A percentile compares a stretch with the other conserved stretches of the same genome.
Evolutionary conservation across 2,113 vertebrate species (phyloP).

Genomic region (Saguinus midas): DNA sequence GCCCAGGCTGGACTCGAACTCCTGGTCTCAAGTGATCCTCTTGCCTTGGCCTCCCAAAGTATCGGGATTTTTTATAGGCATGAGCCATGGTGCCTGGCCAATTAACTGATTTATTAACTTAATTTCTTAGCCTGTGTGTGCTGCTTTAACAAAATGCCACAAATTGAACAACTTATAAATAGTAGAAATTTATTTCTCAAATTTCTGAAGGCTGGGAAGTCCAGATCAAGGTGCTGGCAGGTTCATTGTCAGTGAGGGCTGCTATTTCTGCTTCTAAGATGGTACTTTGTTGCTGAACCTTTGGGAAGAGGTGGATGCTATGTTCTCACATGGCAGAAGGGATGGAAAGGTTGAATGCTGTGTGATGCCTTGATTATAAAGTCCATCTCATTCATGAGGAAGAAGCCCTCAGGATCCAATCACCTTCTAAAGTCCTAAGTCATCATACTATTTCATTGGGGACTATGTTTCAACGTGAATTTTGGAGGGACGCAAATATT

Average conservation of each 20-base stretch:
- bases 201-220: not conserved
- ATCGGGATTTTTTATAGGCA: too few species aligned
- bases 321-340: not conserved
- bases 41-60: too few species aligned
- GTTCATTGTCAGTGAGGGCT: not conserved
- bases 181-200: not conserved
- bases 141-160: not conserved
- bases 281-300: not conserved
- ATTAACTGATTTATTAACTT: not conserved
- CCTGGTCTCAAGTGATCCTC: too few species aligned
- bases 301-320: not conserved
- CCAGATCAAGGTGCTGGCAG: not conserved
- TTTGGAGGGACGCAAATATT: not conserved
- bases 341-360: not conserved
- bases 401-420: not conserved
- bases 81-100: too few species aligned
- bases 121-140: too few species aligned
- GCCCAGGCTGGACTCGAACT: too few species aligned
- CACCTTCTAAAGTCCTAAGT: too few species aligned
- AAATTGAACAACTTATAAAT: not conserved
- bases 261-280: not conserved
- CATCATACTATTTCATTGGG: not conserved
- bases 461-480: not conserved
- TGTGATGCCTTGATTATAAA: not conserved
- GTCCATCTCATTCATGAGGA: not conserved